These are phyloP conservation scores for Stratiolaelaps scimitus DNA, from an alignment of 1,140 invertebrate species.

Conservation along the genomic window DNA sequence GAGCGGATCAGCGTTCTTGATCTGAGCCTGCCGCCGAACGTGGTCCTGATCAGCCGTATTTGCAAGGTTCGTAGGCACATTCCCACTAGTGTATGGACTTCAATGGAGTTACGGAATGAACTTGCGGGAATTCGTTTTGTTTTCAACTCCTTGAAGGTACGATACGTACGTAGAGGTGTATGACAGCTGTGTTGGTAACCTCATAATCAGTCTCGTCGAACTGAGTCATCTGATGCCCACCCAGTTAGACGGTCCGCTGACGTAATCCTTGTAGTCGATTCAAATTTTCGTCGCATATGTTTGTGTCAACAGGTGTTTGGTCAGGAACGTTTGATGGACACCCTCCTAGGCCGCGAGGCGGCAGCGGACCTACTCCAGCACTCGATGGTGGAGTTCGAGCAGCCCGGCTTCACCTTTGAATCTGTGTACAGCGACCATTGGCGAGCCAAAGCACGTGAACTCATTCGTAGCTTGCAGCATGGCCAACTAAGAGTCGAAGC, in stretches of 20 bases:
- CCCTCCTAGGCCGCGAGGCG: neutral
- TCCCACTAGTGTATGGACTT: neutral
- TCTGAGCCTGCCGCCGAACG: conserved; percentile 6
- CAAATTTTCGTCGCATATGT: too few species aligned
- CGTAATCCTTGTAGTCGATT: too few species aligned
- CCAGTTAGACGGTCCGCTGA: neutral
- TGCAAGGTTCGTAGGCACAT: neutral
- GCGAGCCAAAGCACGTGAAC: neutral
- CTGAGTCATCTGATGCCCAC: too few species aligned
- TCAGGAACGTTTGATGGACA: neutral
- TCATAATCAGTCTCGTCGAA: neutral
- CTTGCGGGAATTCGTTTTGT: neutral
- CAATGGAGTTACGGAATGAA: too few species aligned
- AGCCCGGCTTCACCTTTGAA: neutral
- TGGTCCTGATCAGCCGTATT: conserved; percentile 9
- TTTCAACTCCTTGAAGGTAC: neutral
- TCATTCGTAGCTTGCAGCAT: neutral
- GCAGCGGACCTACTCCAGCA: neutral
- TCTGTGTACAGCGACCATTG: neutral
- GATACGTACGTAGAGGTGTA: neutral
- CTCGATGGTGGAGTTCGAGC: conserved; percentile 3
- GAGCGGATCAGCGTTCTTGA: neutral
- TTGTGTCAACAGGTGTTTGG: conserved; percentile 11
- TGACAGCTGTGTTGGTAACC: neutral
- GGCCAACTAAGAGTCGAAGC: conserved; percentile 1